Conservation (phyloP, 1,140 invertebrate genomes). For the Orius insidiosus region DNA sequence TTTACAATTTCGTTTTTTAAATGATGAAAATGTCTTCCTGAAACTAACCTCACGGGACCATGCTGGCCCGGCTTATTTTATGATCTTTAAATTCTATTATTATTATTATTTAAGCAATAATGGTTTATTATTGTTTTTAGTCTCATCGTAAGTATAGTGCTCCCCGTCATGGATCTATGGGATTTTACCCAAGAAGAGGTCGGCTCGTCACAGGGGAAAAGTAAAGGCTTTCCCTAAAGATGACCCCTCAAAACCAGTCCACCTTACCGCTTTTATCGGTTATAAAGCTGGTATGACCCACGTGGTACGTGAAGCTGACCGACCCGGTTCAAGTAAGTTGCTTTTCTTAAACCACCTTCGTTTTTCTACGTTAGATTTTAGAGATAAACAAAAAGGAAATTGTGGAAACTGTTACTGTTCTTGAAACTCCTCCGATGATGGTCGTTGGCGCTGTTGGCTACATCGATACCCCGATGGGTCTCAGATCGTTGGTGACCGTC, state of each 20-base stretch:
- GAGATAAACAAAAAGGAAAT: slow-evolving; percentile 99
- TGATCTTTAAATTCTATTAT: too few relatives aligned
- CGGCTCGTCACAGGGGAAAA: slow-evolving; percentile 88
- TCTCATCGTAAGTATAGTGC: slow-evolving; percentile 99
- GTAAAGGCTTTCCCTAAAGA: slow-evolving; percentile 99
- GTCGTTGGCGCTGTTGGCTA: slow-evolving; percentile 96
- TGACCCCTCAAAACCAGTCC: slow-evolving; percentile 88
- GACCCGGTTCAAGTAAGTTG: slow-evolving; percentile 93
- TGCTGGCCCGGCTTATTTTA: too few relatives aligned
- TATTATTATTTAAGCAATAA: too few relatives aligned
- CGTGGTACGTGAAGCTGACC: slow-evolving; percentile 94
- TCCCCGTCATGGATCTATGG: slow-evolving; percentile 98
- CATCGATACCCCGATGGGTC: slow-evolving; percentile 94
- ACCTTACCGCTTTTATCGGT: slow-evolving; percentile 92
- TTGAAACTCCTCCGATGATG: slow-evolving; percentile 97
- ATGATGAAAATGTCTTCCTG: too few relatives aligned
- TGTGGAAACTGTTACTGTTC: slow-evolving; percentile 94
- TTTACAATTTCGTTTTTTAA: too few relatives aligned
- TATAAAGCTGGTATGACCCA: slow-evolving; percentile 99
- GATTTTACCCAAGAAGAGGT: slow-evolving; percentile 98
- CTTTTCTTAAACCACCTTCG: background rate
- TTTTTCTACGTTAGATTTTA: slow-evolving; percentile 27
- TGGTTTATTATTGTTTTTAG: slow-evolving; percentile 31
- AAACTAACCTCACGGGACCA: too few relatives aligned
- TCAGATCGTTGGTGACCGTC: slow-evolving; percentile 84